Conservation (phyloP, 2,797 vertebrate genomes). For the Poeciliopsis infans region DNA sequence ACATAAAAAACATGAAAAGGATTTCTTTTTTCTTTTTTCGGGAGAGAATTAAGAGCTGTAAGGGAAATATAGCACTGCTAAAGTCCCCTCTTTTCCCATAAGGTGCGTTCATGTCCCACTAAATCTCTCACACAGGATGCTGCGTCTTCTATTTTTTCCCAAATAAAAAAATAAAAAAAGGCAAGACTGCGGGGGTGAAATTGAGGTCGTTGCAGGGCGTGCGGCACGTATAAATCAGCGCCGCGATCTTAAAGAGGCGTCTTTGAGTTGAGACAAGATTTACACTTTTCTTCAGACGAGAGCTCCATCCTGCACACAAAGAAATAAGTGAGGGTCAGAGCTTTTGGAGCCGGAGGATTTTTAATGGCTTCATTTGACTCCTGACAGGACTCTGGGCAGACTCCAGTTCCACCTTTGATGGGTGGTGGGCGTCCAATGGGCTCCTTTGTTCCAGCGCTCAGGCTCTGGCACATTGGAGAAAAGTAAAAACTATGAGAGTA, state of each 20-base stretch:
- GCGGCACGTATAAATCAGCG: conserved; percentile 18
- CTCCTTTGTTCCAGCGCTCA: conserved; percentile 64
- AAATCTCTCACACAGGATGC: background rate
- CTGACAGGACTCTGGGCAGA: conserved; percentile 67
- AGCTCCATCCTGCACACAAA: conserved; percentile 33
- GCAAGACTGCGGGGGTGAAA: conserved; percentile 7
- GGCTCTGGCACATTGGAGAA: conserved; percentile 54
- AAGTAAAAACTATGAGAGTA: conserved; percentile 72
- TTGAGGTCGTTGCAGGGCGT: background rate
- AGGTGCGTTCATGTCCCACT: conserved; percentile 3
- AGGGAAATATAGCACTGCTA: background rate
- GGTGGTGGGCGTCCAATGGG: conserved; percentile 51
- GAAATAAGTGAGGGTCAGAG: conserved; percentile 42
- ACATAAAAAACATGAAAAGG: background rate
- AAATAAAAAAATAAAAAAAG: background rate
- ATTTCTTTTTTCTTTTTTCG: background rate
- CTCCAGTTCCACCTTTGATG: conserved; percentile 70
- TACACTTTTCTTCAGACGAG: conserved; percentile 9
- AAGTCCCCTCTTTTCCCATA: background rate
- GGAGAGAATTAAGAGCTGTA: conserved; percentile 14
- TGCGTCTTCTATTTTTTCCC: background rate
- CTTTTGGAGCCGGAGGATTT: conserved; percentile 42
- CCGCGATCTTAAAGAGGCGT: conserved; percentile 2
- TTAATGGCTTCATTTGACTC: conserved; percentile 77
- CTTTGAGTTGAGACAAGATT: conserved; percentile 20